Conservation (phyloP, 2,113 vertebrate genomes). For the Pangasianodon gigas region DNA sequence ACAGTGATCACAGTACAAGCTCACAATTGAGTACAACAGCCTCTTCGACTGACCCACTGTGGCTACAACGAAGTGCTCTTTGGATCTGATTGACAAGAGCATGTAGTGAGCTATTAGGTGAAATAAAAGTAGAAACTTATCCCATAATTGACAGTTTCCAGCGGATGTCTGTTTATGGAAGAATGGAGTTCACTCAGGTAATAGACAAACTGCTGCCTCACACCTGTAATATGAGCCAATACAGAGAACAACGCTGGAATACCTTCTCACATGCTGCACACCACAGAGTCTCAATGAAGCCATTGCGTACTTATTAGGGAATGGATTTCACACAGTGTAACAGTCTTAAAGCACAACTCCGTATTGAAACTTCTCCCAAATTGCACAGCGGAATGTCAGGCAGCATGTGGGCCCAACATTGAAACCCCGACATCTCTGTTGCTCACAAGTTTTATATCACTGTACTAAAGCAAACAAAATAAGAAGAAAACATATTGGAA, state of each 20-base stretch:
- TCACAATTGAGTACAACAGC: neutral
- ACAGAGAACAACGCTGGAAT: conserved; percentile 67
- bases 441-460: neutral
- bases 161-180: conserved; percentile 65
- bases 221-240: conserved; percentile 71
- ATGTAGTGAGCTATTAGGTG: conserved; percentile 61
- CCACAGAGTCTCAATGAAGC: conserved; percentile 69
- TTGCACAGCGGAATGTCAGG: neutral
- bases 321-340: conserved; percentile 50
- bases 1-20: neutral
- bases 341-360: neutral
- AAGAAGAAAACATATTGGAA: neutral
- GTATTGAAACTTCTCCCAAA: neutral
- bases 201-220: conserved; percentile 62
- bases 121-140: neutral
- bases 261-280: conserved; percentile 70
- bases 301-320: conserved; percentile 67
- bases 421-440: neutral
- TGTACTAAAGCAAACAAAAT: neutral
- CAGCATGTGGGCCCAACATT: neutral
- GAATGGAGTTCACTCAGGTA: conserved; percentile 48
- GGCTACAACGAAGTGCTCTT: conserved; percentile 21
- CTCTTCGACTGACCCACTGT: conserved; percentile 27
- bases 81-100: conserved; percentile 66
- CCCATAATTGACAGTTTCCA: conserved; percentile 63